A percentile compares a stretch with the other conserved stretches of the same genome.
phyloP scores from a whole-genome alignment of 2,888 invertebrate species.

The Agriopis leucophaearia region DNA sequence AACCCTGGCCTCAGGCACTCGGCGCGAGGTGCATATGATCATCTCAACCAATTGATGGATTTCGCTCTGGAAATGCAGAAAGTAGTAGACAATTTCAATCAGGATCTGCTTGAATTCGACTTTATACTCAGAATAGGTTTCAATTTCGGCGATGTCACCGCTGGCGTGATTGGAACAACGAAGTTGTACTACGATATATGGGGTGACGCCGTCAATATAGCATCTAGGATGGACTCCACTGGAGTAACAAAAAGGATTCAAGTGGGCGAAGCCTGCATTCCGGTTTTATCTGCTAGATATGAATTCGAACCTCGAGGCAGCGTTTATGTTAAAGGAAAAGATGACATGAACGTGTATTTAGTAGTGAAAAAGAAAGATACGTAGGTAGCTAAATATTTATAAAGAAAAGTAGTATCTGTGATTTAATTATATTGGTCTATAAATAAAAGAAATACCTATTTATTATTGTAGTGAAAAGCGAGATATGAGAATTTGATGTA shows the following conservation, averaged over 20 bases:
- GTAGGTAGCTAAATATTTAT: slow-evolving; percentile 52
- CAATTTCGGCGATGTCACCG: slow-evolving; percentile 98
- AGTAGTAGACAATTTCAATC: slow-evolving; percentile 94
- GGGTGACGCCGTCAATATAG: slow-evolving; percentile 99
- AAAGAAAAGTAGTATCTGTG: slow-evolving; percentile 81
- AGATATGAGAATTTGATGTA: slow-evolving; percentile 65
- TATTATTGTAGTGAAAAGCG: slow-evolving; percentile 62
- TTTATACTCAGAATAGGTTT: slow-evolving; percentile 94
- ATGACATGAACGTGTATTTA: slow-evolving; percentile 96
- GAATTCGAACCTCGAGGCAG: slow-evolving; percentile 97
- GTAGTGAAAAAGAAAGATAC: slow-evolving; percentile 85
- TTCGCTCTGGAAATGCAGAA: slow-evolving; percentile 97
- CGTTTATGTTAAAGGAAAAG: slow-evolving; percentile 98
- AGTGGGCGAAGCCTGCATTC: slow-evolving; percentile 91
- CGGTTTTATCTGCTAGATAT: slow-evolving; percentile 90
- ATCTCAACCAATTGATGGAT: slow-evolving; percentile 95
- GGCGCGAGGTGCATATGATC: slow-evolving; percentile 90
- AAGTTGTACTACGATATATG: slow-evolving; percentile 99
- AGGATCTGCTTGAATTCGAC: slow-evolving; percentile 96
- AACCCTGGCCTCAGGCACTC: slow-evolving; percentile 92
- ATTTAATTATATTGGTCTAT: slow-evolving; percentile 70
- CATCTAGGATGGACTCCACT: slow-evolving; percentile 98
- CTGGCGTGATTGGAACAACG: slow-evolving; percentile 98
- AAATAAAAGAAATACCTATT: slow-evolving; percentile 58
- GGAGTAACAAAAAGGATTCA: slow-evolving; percentile 95